Base-by-base conservation (phyloP, 2,797 vertebrate species). In the Trichosurus vulpecula region DNA sequence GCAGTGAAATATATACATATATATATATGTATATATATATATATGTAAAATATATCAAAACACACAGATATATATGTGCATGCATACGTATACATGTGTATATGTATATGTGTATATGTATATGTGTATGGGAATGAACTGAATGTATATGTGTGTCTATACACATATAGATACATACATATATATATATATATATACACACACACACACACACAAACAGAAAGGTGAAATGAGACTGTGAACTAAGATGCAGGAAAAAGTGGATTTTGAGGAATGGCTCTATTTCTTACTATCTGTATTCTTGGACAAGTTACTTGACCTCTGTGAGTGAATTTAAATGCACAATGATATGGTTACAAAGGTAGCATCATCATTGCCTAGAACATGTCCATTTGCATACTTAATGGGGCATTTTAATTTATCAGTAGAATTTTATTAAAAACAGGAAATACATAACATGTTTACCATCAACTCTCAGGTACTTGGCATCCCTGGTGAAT, bases 401-500 rank as follows among this genome's bases (percentile, higher is more conserved):
- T 87, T 87, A 47, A 87, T 87, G 41, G 74, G 25, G 51, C 87
- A 47, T 87, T 81, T 87, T 87, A 87, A 87, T 87, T 87, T 87
- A 87, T 87, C 22, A 87, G 41, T 87, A 47, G 22, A 87, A 51
- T 87, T 87, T 87, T 22, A 87, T 87, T 87, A 47, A 87, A 87
- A 87, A 87, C 41, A 51, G 74, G 74, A 87, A 87, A 87, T 51
- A 47, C 74, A 47, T 51, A 87, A 87, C 9, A 4, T 87, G 74
- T 87, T 87, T 87, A 87, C 74, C 41, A 87, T 87, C 74, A 87
- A 51, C 74, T 87, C 81, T 87, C 74, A 87, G 74, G 41, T 87
- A 87, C 41, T 87, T 87, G 74, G 41, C 3, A 41, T 87, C 74
- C 41, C 74, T 51, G 41, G 74, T 87, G 74, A 87, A 87, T 87